A percentile compares a stretch with the other conserved stretches of the same genome.
Evolutionary conservation across 2,113 vertebrate genomes (phyloP).

Genomic region (Bubo blakistoni): DNA sequence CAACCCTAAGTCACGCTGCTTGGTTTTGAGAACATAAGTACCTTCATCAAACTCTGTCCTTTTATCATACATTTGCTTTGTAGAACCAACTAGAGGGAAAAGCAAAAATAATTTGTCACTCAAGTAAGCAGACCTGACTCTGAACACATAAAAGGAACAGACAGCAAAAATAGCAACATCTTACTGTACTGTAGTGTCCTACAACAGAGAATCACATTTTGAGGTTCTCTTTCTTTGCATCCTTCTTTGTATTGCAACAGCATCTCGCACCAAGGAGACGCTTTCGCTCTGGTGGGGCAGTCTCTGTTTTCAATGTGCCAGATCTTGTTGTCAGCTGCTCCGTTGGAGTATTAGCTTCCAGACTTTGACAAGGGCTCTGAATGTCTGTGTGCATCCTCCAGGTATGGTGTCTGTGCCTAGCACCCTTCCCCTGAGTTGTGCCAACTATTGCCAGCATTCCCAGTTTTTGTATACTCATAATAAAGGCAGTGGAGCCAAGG

Average conservation of each 20-base stretch:
- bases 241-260: not conserved
- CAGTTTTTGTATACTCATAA: not conserved
- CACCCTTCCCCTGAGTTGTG: not conserved
- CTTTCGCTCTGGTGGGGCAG: not conserved
- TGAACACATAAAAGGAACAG: not conserved
- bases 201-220: not conserved
- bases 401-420: not conserved
- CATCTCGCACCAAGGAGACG: not conserved
- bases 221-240: slow-evolving; percentile 31
- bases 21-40: not conserved
- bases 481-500: not conserved
- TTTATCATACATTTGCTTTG: not conserved
- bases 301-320: not conserved
- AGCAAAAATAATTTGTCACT: not conserved
- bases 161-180: slow-evolving; percentile 19
- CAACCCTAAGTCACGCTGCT: not conserved
- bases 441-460: not conserved
- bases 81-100: not conserved
- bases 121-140: not conserved
- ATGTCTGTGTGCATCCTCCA: not conserved
- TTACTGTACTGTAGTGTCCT: not conserved
- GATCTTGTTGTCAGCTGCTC: not conserved
- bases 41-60: not conserved
- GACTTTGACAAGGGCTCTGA: not conserved
- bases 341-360: not conserved